Conservation (phyloP, 2,888 invertebrate species). For the Oxyteleia sp. region DNA sequence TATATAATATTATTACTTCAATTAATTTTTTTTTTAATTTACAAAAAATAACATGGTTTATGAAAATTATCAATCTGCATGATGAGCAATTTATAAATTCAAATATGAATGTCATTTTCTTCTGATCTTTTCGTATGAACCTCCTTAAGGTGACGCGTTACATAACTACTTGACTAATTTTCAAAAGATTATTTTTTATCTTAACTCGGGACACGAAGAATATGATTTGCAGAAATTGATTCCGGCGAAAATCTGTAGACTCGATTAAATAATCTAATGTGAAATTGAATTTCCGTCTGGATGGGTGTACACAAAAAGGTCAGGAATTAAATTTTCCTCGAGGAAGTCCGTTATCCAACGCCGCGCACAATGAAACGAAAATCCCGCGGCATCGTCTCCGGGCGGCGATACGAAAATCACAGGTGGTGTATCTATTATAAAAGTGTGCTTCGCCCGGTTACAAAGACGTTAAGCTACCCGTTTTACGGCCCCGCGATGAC, state of each 20-base stretch:
- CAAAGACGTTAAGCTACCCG: slow-evolving; percentile 65
- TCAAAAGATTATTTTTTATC: too few relatives aligned
- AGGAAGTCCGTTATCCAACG: slow-evolving; percentile 53
- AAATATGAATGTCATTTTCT: too few relatives aligned
- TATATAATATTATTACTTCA: too few relatives aligned
- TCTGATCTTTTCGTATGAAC: too few relatives aligned
- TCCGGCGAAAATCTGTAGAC: not conserved
- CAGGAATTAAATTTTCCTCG: slow-evolving; percentile 53
- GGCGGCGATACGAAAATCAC: slow-evolving; percentile 50
- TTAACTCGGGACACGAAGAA: too few relatives aligned
- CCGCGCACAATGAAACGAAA: slow-evolving; percentile 51
- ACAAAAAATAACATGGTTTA: too few relatives aligned
- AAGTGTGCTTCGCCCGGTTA: slow-evolving; percentile 31
- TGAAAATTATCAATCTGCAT: too few relatives aligned
- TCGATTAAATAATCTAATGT: slow-evolving; percentile 45
- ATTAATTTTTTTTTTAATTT: too few relatives aligned
- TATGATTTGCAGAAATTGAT: too few relatives aligned
- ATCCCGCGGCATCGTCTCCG: slow-evolving; percentile 43
- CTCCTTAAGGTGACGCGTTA: too few relatives aligned
- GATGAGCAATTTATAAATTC: too few relatives aligned
- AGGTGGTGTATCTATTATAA: slow-evolving; percentile 58
- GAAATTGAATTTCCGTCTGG: slow-evolving; percentile 67
- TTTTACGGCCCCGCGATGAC: slow-evolving; percentile 60
- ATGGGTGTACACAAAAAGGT: slow-evolving; percentile 51
- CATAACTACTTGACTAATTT: too few relatives aligned